Percentiles rank a stretch among this genome's conserved stretches.
Conservation (phyloP, 2,113 vertebrate genomes). For the Ursus arctos region DNA sequence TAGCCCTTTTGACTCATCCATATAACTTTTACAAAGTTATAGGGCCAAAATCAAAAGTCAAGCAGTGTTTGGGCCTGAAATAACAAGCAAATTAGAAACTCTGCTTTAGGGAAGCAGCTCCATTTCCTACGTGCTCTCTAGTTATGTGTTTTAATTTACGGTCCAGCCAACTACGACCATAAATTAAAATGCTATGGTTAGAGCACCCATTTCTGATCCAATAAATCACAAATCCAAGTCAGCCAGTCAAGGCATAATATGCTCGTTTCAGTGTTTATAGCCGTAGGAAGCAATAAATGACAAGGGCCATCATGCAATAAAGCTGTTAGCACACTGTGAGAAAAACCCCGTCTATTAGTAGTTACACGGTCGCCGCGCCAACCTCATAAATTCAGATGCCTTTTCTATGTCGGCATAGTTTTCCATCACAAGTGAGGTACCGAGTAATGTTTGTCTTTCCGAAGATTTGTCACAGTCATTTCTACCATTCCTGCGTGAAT, state of each 20-base stretch:
- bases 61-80: conserved; percentile 14
- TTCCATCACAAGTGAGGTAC: conserved; percentile 45
- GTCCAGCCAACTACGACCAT: background rate
- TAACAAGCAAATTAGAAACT: conserved; percentile 26
- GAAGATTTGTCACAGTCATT: conserved; percentile 46
- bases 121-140: conserved; percentile 2
- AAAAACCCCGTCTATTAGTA: conserved; percentile 18
- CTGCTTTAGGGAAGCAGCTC: conserved; percentile 35
- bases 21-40: background rate
- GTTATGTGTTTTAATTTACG: conserved; percentile 44
- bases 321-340: conserved; percentile 66
- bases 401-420: conserved; percentile 54
- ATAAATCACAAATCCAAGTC: conserved; percentile 56
- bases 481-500: conserved; percentile 60
- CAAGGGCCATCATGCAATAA: conserved; percentile 31
- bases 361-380: background rate
- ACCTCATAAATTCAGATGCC: conserved; percentile 57
- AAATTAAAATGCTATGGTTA: background rate
- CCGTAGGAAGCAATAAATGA: conserved; percentile 49
- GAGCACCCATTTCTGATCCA: conserved; percentile 59
- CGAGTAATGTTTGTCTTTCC: conserved; percentile 68
- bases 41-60: conserved; percentile 6
- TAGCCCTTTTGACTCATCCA: background rate
- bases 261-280: conserved; percentile 55
- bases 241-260: conserved; percentile 8